Percentiles rank a stretch among this genome's conserved stretches.
Conservation (phyloP, 2,113 vertebrate genomes). For the Barbus barbus region DNA sequence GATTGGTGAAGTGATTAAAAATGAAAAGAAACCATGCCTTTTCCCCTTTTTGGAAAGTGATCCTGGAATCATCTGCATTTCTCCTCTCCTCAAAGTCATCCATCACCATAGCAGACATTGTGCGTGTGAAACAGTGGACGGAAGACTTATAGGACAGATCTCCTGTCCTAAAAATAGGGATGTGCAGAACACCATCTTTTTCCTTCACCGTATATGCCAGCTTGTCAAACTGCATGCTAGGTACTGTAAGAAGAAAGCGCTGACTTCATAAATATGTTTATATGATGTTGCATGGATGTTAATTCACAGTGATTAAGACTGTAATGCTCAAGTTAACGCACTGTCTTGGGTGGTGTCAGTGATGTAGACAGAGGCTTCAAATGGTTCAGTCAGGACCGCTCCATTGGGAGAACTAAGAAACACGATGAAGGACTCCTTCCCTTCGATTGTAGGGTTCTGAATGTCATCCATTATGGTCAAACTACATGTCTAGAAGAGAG, state of each 20-base stretch:
- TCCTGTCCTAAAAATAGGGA: slow-evolving; percentile 84
- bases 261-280: background rate
- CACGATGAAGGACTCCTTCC: slow-evolving; percentile 91
- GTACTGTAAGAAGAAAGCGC: slow-evolving; percentile 74
- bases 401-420: slow-evolving; percentile 97
- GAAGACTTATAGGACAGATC: slow-evolving; percentile 92
- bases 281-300: background rate
- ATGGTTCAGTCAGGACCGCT: slow-evolving; percentile 88
- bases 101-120: slow-evolving; percentile 83
- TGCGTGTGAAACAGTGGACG: slow-evolving; percentile 87
- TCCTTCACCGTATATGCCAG: slow-evolving; percentile 82
- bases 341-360: slow-evolving; percentile 91
- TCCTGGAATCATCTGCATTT: slow-evolving; percentile 84
- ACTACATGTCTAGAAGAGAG: slow-evolving; percentile 80
- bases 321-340: slow-evolving; percentile 61
- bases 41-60: slow-evolving; percentile 91
- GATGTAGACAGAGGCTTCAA: slow-evolving; percentile 88
- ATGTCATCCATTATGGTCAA: slow-evolving; percentile 93
- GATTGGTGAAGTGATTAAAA: background rate
- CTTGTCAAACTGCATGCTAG: slow-evolving; percentile 96
- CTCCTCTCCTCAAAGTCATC: slow-evolving; percentile 90
- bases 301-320: too few species aligned
- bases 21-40: slow-evolving; percentile 72
- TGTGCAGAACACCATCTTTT: slow-evolving; percentile 80
- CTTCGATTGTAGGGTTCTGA: slow-evolving; percentile 94